Evolutionary conservation across 2,888 invertebrate genomes (phyloP).

Genomic region (Acanthosoma haemorrhoidale): DNA sequence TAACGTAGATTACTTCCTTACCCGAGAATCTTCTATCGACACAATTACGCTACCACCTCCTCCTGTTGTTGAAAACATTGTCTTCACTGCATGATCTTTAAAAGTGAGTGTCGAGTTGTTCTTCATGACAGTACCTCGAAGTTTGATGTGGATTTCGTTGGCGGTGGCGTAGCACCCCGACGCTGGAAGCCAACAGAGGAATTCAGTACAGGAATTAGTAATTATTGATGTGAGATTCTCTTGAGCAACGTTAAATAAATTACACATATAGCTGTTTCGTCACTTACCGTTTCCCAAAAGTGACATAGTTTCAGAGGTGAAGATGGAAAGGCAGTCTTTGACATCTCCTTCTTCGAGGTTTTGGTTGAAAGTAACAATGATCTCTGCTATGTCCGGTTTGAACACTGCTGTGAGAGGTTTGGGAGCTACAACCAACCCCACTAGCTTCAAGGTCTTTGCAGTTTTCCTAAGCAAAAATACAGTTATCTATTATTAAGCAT

Average conservation of each 20-base stretch:
- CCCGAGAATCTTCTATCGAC: too few relatives aligned
- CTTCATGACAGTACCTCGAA: not conserved
- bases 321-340: not conserved
- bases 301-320: not conserved
- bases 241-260: too few relatives aligned
- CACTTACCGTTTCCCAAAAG: not conserved
- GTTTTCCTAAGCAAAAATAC: too few relatives aligned
- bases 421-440: not conserved
- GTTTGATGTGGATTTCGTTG: not conserved
- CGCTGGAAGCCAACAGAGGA: too few relatives aligned
- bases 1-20: too few relatives aligned
- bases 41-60: not conserved
- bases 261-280: too few relatives aligned
- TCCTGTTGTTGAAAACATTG: not conserved
- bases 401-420: not conserved
- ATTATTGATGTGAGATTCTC: too few relatives aligned
- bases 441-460: conserved; percentile 14
- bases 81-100: not conserved
- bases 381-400: not conserved
- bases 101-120: not conserved
- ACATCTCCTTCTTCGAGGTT: conserved; percentile 1
- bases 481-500: too few relatives aligned
- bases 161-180: not conserved
- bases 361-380: not conserved
- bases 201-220: too few relatives aligned